Evolutionary conservation across 2,888 invertebrate species (phyloP), one percentile per base, ranked within the genome.

Genomic region (Tetramorium bicarinatum): DNA sequence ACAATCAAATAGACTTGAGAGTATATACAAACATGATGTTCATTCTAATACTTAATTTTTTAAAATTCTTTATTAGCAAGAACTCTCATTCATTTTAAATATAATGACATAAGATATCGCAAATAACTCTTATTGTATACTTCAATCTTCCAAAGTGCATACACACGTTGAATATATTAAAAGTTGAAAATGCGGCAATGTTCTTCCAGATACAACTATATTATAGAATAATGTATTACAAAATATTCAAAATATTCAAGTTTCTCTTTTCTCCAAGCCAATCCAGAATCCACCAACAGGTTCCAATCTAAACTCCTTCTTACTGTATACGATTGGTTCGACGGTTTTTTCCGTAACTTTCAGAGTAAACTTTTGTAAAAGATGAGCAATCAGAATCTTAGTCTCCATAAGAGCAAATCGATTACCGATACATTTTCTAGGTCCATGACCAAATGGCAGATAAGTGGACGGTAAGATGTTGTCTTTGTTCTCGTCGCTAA

Each of bases 401-500:
- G 52, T 9, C 52, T 52, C 52, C 52, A 52, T 52, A n/a, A 52
- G 52, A 52, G 9, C 52, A 21, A 52, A 52, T 1, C 52, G 52
- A 52, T 52, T 52, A 3, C 9, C 52, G 21, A 47, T 47, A 47
- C 44, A 47, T 15, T 47, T 47, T 47, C 44, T 47, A 47, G 44
- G 44, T 4, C 44, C 44, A 4, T 47, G 44, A 15, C 44, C 44
- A 1, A 47, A 47, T 47, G 44, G 44, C 3, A 47, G 3, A 9
- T 52, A 52, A 52, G 86, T 75, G 38, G 89, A 91, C 1, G 91
- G 89, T 44, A 79, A 64, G 34, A 92, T 88, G 1, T 88, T 88
- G 6, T 85, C 81, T 56, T 89, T 91, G 41, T 90, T 91, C 13
- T 89, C 87, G 0, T 88, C 88, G 56, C 41, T 87, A 34, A 92